A percentile compares a stretch with the other conserved stretches of the same genome.
Evolutionary conservation across 2,113 vertebrate genomes (phyloP).

Genomic region (Crotophaga sulcirostris): DNA sequence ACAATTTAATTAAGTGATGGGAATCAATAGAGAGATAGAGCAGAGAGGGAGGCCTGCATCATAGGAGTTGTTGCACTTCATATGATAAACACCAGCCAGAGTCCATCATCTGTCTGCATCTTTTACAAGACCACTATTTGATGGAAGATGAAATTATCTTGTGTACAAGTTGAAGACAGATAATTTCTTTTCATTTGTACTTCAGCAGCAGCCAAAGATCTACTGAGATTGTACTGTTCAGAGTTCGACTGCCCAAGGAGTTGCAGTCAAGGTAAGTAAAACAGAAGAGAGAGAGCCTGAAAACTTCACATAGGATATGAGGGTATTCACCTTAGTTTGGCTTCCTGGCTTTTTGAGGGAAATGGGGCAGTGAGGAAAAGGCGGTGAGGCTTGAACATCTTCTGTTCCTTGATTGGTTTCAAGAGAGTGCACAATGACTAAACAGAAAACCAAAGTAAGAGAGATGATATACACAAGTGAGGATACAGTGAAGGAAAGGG

Average conservation of each 20-base stretch:
- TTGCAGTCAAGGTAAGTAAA: not conserved
- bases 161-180: not conserved
- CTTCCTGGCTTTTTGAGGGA: not conserved
- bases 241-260: not conserved
- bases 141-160: conserved; percentile 3
- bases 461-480: not conserved
- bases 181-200: conserved; percentile 3
- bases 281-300: not conserved
- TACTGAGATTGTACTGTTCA: not conserved
- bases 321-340: not conserved
- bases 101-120: not conserved
- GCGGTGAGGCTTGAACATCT: not conserved
- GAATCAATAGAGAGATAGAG: conserved; percentile 14
- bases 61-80: not conserved
- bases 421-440: not conserved
- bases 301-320: not conserved
- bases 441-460: not conserved
- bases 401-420: not conserved
- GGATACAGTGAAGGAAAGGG: not conserved
- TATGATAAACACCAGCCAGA: not conserved
- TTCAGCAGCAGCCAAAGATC: not conserved
- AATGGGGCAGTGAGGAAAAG: not conserved
- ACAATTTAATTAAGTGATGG: conserved; percentile 54
- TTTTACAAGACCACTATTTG: not conserved
- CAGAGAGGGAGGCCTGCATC: not conserved